phyloP scores from a whole-genome alignment of 2,797 vertebrate species.

The Spatula clypeata region DNA sequence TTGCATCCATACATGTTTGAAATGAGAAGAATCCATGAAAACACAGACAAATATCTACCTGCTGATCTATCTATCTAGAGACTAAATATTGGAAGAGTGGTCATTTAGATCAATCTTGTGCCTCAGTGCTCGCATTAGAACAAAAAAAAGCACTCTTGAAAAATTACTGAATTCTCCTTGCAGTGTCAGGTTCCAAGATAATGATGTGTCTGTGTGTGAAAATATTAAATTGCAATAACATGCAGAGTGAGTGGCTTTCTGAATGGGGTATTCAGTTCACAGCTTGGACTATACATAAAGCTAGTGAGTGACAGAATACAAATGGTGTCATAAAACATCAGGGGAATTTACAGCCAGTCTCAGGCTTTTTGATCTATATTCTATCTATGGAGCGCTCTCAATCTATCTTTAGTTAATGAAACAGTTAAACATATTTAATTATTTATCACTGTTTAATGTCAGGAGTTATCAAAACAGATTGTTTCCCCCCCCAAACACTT shows the following conservation, averaged over 20 bases:
- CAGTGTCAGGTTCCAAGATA: slow-evolving; percentile 95
- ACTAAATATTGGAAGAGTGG: neutral
- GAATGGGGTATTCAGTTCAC: slow-evolving; percentile 93
- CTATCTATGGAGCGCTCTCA: slow-evolving; percentile 10
- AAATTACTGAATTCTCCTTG: slow-evolving; percentile 88
- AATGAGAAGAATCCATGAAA: neutral
- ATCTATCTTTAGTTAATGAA: slow-evolving; percentile 78
- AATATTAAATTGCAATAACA: slow-evolving; percentile 99
- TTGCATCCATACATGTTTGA: rapidly evolving
- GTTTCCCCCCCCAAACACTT: slow-evolving; percentile 85
- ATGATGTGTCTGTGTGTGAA: slow-evolving; percentile 96
- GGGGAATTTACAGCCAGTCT: slow-evolving; percentile 67
- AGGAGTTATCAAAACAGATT: slow-evolving; percentile 84
- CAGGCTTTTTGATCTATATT: slow-evolving; percentile 71
- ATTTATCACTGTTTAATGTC: slow-evolving; percentile 72
- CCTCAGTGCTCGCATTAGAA: slow-evolving; percentile 44
- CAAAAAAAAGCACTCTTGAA: slow-evolving; percentile 76
- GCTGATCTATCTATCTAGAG: neutral
- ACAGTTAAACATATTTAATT: slow-evolving; percentile 71
- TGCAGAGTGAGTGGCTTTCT: slow-evolving; percentile 91
- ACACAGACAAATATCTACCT: neutral
- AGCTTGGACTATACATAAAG: slow-evolving; percentile 81
- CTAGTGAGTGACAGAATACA: slow-evolving; percentile 95
- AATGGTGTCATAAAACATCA: slow-evolving; percentile 88
- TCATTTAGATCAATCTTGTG: slow-evolving; percentile 55